Evolutionary conservation across 2,888 invertebrate genomes (phyloP).

Genomic region (Notocelia uddmanniana): DNA sequence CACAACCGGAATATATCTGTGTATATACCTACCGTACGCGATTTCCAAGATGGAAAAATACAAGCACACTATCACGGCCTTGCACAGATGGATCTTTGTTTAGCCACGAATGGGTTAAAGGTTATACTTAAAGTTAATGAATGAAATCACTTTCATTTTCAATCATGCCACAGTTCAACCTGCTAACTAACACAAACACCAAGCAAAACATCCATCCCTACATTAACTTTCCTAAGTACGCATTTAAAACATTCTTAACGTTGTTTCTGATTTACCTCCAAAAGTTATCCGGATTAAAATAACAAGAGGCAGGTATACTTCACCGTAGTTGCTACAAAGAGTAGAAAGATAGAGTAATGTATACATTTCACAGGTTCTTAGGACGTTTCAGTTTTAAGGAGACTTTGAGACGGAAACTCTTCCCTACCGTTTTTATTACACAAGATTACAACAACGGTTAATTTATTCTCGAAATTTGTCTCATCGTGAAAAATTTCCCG

Average conservation of each 20-base stretch:
- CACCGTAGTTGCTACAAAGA: constrained; percentile 41
- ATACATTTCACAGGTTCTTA: not conserved
- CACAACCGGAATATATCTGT: no score
- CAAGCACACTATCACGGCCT: no score
- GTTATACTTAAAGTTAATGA: no score
- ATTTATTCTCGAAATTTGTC: constrained; percentile 85
- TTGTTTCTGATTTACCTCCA: constrained; percentile 42
- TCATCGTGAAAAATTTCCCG: constrained; percentile 82
- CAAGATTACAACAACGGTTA: constrained; percentile 81
- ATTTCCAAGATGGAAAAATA: no score
- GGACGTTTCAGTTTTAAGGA: not conserved
- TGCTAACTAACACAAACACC: not conserved
- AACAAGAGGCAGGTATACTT: constrained; percentile 57
- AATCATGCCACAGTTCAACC: no score
- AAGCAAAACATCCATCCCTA: not conserved
- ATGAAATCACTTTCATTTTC: no score
- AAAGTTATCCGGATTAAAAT: constrained; percentile 45
- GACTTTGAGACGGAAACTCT: constrained; percentile 53
- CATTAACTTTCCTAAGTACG: constrained; percentile 18
- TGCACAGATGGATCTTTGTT: no score
- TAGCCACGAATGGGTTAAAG: no score
- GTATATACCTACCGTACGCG: no score
- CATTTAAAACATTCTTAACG: constrained; percentile 32
- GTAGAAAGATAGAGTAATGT: not conserved
- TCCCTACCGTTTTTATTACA: constrained; percentile 70